A percentile compares a stretch with the other conserved stretches of the same genome.
Evolutionary conservation across 2,888 invertebrate species (phyloP).

Genomic region (Rambutsinella grinnellia): DNA sequence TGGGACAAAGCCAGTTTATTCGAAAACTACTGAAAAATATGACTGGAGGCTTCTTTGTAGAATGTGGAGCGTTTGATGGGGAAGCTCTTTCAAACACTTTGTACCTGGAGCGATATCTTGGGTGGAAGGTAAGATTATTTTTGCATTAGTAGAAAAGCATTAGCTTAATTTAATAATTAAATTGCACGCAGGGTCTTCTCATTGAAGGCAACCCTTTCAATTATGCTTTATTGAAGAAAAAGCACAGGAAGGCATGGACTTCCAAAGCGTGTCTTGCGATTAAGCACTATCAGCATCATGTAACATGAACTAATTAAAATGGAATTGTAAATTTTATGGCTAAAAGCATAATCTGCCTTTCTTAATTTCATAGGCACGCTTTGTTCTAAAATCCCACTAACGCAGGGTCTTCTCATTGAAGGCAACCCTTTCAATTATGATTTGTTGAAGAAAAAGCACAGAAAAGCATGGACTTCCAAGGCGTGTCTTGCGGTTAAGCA

Average conservation of each 20-base stretch:
- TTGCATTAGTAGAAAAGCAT: not conserved
- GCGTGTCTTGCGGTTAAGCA: slow-evolving; percentile 70
- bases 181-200: slow-evolving; percentile 69
- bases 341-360: too few species aligned
- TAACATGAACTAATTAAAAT: too few species aligned
- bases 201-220: slow-evolving; percentile 73
- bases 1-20: slow-evolving; percentile 58
- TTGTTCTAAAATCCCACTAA: not conserved
- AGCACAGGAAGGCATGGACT: slow-evolving; percentile 71
- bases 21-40: slow-evolving; percentile 55
- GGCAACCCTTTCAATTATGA: slow-evolving; percentile 72
- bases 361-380: not conserved
- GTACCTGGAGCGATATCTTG: slow-evolving; percentile 70
- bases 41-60: slow-evolving; percentile 70
- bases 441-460: slow-evolving; percentile 70
- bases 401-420: slow-evolving; percentile 72
- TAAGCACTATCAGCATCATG: slow-evolving; percentile 69
- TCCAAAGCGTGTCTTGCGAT: slow-evolving; percentile 72
- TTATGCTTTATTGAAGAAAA: slow-evolving; percentile 69
- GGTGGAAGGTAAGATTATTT: slow-evolving; percentile 69
- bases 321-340: too few species aligned
- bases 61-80: slow-evolving; percentile 73
- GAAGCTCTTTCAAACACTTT: slow-evolving; percentile 73
- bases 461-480: slow-evolving; percentile 71
- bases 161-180: not conserved